Conservation (phyloP, 2,888 invertebrate genomes). For the Meliscaeva auricollis region DNA sequence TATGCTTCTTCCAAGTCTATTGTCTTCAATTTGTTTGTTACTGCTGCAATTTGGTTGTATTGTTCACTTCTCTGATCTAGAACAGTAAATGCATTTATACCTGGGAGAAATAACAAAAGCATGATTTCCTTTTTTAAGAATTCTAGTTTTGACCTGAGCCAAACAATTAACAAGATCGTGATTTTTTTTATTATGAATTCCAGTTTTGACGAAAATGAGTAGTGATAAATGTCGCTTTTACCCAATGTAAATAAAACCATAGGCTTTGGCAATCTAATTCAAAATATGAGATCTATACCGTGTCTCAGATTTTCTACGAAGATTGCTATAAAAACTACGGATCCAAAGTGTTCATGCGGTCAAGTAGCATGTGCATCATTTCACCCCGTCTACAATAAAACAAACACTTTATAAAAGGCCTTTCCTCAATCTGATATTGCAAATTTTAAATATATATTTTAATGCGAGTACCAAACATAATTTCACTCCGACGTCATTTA, state of each 20-base stretch:
- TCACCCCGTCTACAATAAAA: constrained; percentile 33
- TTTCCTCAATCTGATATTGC: constrained; percentile 72
- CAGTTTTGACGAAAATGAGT: not conserved
- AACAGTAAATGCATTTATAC: too few relatives aligned
- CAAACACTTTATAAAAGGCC: not conserved
- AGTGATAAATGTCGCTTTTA: too few relatives aligned
- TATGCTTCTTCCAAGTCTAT: too few relatives aligned
- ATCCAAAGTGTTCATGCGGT: constrained; percentile 52
- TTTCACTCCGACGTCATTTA: constrained; percentile 83
- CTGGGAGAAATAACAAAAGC: too few relatives aligned
- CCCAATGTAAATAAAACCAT: not conserved
- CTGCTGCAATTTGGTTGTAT: too few relatives aligned
- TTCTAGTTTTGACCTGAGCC: too few relatives aligned
- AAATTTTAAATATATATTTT: constrained; percentile 80
- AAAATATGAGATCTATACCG: not conserved
- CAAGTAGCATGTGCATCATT: constrained; percentile 8
- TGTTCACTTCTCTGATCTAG: too few relatives aligned
- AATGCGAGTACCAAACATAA: constrained; percentile 78
- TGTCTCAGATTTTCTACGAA: constrained; percentile 33
- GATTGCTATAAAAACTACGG: constrained; percentile 81
- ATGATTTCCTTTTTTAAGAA: too few relatives aligned
- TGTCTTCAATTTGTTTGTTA: too few relatives aligned
- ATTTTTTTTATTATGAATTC: too few relatives aligned
- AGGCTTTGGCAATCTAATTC: constrained; percentile 5
- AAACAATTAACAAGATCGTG: too few relatives aligned